A percentile compares a stretch with the other conserved stretches of the same genome.
phyloP scores from a whole-genome alignment of 1,140 invertebrate genomes.

The Drosophila pachea region DNA sequence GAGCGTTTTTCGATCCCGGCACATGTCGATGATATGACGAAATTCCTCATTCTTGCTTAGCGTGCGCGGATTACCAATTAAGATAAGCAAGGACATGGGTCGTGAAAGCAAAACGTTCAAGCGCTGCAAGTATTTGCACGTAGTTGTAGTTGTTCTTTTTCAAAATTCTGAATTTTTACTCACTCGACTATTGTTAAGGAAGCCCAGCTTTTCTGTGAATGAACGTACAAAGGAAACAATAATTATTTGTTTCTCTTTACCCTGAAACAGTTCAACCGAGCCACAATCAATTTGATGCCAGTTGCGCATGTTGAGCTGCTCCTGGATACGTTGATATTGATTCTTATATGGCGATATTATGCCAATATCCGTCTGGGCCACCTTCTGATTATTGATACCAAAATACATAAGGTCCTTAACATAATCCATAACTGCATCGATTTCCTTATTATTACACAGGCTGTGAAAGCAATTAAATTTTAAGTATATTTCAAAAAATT shows the following conservation, averaged over 20 bases:
- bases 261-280: conserved; percentile 92
- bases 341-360: conserved; percentile 90
- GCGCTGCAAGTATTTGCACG: conserved; percentile 79
- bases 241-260: conserved; percentile 89
- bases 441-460: conserved; percentile 80
- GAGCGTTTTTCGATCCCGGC: conserved; percentile 55
- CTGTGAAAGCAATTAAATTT: conserved; percentile 15
- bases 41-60: conserved; percentile 62
- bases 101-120: conserved; percentile 92
- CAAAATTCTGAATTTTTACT: conserved; percentile 15
- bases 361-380: conserved; percentile 85
- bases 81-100: conserved; percentile 87
- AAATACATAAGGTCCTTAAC: conserved; percentile 79
- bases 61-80: conserved; percentile 87
- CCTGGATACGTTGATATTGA: conserved; percentile 82
- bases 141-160: neutral
- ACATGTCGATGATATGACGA: conserved; percentile 61
- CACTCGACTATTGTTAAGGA: conserved; percentile 85
- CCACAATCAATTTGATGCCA: conserved; percentile 84
- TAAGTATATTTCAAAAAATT: neutral
- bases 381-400: conserved; percentile 75
- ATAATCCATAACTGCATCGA: conserved; percentile 81
- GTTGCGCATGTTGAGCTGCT: conserved; percentile 73
- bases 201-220: conserved; percentile 83
- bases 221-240: conserved; percentile 89